phyloP scores from a whole-genome alignment of 1,140 invertebrate species.

The Cotesia vestalis region DNA sequence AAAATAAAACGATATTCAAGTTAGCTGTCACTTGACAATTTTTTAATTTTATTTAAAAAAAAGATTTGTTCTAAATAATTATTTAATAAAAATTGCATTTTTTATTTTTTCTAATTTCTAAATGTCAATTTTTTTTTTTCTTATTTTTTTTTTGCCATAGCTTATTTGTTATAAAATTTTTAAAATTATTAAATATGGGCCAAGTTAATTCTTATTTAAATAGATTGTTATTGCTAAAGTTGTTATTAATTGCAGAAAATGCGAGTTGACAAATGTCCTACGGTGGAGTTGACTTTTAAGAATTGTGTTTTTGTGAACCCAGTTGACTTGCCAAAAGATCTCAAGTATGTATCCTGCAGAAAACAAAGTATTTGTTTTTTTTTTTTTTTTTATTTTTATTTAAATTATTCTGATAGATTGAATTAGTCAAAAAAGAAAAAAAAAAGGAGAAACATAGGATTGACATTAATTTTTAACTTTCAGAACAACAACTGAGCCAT shows the following conservation, averaged over 20 bases:
- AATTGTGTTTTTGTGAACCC: constrained; percentile 92
- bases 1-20: too few species aligned
- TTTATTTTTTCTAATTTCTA: too few species aligned
- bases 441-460: constrained; percentile 14
- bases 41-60: too few species aligned
- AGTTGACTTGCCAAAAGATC: constrained; percentile 84
- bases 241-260: constrained; percentile 70
- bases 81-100: too few species aligned
- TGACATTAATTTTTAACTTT: constrained; percentile 49
- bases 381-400: constrained; percentile 16
- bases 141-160: too few species aligned
- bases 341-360: constrained; percentile 83
- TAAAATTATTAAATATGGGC: too few species aligned
- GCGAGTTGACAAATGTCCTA: constrained; percentile 90
- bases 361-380: constrained; percentile 78
- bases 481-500: constrained; percentile 85
- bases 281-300: constrained; percentile 90
- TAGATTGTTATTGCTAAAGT: neutral
- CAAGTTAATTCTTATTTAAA: too few species aligned
- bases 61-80: too few species aligned
- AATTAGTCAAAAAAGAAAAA: neutral
- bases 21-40: too few species aligned
- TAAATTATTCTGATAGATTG: neutral
- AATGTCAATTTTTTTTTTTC: too few species aligned
- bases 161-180: too few species aligned